These are phyloP conservation scores for Boulengeromyrus knoepffleri DNA, from an alignment of 2,113 vertebrate genomes.

Conservation along the genomic window DNA sequence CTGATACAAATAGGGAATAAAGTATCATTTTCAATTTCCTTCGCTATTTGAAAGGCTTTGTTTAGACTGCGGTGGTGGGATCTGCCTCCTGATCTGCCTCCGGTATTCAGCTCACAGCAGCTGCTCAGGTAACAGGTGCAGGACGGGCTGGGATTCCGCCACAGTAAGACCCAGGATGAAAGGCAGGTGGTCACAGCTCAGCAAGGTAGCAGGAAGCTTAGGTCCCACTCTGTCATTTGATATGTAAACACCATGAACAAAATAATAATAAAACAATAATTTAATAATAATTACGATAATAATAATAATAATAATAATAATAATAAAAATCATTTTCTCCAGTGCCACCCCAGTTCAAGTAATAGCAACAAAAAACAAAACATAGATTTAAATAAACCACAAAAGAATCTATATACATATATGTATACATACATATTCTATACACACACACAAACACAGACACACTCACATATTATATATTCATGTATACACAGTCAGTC, in stretches of 20 bases:
- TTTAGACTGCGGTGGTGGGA: too few species aligned
- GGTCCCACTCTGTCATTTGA: background rate
- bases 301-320: background rate
- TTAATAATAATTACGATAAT: background rate
- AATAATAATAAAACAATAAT: background rate
- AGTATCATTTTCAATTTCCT: background rate
- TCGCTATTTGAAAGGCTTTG: background rate
- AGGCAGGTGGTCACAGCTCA: background rate
- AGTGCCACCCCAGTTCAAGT: background rate
- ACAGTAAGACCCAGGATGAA: background rate
- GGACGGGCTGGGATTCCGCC: background rate
- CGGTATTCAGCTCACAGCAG: background rate
- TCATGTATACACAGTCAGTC: background rate
- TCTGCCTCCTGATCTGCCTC: background rate
- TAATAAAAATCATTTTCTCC: background rate
- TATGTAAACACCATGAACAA: background rate
- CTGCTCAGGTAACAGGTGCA: conserved; percentile 7
- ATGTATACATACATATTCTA: background rate
- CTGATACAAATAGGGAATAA: background rate
- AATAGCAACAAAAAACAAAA: too few species aligned
- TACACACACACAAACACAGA: background rate
- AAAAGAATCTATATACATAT: background rate
- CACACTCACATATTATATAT: background rate
- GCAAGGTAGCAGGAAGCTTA: background rate
- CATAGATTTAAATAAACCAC: background rate